Percentiles rank a stretch among this genome's conserved stretches.
Conservation (phyloP, 2,113 vertebrate species). For the Triplophysa dalaica region DNA sequence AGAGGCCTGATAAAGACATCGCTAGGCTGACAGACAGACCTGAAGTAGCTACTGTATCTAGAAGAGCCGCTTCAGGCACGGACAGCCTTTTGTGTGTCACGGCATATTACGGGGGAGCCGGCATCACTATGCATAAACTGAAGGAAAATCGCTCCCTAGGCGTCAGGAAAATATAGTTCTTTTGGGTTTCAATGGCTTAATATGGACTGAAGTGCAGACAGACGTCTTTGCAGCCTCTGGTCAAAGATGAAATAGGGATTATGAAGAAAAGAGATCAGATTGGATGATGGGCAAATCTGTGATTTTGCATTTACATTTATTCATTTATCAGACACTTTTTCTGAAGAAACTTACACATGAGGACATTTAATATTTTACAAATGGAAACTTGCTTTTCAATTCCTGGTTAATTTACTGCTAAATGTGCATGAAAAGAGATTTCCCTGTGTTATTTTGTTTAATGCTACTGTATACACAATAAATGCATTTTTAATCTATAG, state of each 20-base stretch:
- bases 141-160: not conserved
- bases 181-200: not conserved
- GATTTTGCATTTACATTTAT: too few relatives aligned
- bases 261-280: not conserved
- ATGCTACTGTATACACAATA: too few relatives aligned
- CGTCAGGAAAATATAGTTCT: not conserved
- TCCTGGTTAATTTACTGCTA: too few relatives aligned
- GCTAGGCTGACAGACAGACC: slow-evolving; percentile 32
- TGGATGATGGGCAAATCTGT: too few relatives aligned
- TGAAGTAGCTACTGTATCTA: slow-evolving; percentile 23
- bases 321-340: too few relatives aligned
- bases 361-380: too few relatives aligned
- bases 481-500: not conserved
- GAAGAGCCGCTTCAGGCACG: slow-evolving; percentile 21
- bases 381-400: too few relatives aligned
- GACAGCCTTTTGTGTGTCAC: slow-evolving; percentile 24
- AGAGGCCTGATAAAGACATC: slow-evolving; percentile 19
- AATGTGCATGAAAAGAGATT: not conserved
- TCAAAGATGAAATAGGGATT: not conserved
- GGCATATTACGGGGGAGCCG: slow-evolving; percentile 5
- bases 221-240: not conserved
- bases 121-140: slow-evolving; percentile 21
- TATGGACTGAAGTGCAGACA: not conserved
- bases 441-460: too few relatives aligned
- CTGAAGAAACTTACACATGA: too few relatives aligned